Percentiles rank a stretch among this genome's conserved stretches.
These are phyloP conservation scores for Gadus chalcogrammus DNA, from an alignment of 2,113 vertebrate genomes.

Conservation along the genomic window DNA sequence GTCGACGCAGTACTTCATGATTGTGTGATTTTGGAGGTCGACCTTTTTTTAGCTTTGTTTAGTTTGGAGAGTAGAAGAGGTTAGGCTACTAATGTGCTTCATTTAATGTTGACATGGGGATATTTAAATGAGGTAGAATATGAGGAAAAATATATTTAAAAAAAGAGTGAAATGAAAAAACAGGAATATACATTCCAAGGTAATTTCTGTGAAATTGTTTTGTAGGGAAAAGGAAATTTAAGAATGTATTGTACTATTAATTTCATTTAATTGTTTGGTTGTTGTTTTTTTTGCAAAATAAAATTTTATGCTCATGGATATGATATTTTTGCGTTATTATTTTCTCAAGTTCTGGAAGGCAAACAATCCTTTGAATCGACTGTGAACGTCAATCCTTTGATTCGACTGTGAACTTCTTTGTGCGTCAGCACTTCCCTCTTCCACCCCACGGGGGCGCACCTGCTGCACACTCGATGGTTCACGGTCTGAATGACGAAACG, in stretches of 20 bases:
- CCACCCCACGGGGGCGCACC: slow-evolving; percentile 49
- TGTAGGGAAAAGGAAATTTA: slow-evolving; percentile 74
- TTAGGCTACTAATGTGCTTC: slow-evolving; percentile 43
- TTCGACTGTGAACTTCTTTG: background rate
- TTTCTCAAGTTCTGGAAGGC: background rate
- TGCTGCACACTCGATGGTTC: background rate
- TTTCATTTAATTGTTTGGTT: slow-evolving; percentile 56
- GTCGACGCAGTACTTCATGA: slow-evolving; percentile 44
- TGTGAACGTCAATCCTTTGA: no score
- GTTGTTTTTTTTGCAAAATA: slow-evolving; percentile 72
- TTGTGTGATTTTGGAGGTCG: slow-evolving; percentile 24
- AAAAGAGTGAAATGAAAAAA: slow-evolving; percentile 33
- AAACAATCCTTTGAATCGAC: no score
- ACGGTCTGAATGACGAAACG: background rate
- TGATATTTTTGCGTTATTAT: slow-evolving; percentile 2
- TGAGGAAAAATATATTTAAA: slow-evolving; percentile 45
- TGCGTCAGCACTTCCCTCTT: background rate
- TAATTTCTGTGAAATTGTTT: slow-evolving; percentile 87
- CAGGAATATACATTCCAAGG: slow-evolving; percentile 76
- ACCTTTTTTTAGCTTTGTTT: slow-evolving; percentile 54
- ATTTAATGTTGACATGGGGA: slow-evolving; percentile 49
- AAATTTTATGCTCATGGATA: slow-evolving; percentile 71
- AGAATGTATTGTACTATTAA: slow-evolving; percentile 79
- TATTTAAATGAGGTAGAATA: slow-evolving; percentile 56
- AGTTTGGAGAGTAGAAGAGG: slow-evolving; percentile 29